These are phyloP conservation scores for Seira ritae DNA, from an alignment of 2,888 invertebrate species.

Conservation along the genomic window DNA sequence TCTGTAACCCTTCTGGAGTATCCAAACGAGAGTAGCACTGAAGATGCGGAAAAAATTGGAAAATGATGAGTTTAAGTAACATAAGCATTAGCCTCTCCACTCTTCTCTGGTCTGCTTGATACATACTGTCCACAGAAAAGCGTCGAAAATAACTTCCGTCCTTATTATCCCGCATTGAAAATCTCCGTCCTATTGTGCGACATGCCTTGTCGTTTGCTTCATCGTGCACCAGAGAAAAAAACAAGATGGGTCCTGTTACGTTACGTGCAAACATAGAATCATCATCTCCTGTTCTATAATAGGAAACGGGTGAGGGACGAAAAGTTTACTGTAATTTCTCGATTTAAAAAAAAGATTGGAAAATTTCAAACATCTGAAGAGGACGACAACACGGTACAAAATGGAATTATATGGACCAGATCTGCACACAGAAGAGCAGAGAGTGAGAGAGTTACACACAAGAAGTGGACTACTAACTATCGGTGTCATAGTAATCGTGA, in stretches of 20 bases:
- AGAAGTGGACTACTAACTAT: background rate
- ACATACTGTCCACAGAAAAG: background rate
- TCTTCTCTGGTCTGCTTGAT: background rate
- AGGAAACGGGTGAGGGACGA: no score
- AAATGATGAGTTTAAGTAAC: constrained; percentile 19
- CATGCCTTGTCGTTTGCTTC: background rate
- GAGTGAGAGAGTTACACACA: no score
- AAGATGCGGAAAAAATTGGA: constrained; percentile 9
- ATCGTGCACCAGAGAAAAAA: background rate
- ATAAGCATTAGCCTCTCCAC: background rate
- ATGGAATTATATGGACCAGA: background rate
- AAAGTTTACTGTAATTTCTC: no score
- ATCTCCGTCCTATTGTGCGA: background rate
- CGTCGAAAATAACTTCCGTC: background rate
- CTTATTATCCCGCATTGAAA: background rate
- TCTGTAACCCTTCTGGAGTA: background rate
- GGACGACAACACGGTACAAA: no score
- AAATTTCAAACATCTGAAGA: no score
- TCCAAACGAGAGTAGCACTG: background rate
- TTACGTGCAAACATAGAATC: background rate
- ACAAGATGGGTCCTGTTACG: background rate
- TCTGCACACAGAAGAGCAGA: no score
- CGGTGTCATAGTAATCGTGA: background rate
- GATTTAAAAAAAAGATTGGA: no score
- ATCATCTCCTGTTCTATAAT: background rate